phyloP scores from a whole-genome alignment of 2,797 vertebrate genomes.

The Pitangus sulphuratus region DNA sequence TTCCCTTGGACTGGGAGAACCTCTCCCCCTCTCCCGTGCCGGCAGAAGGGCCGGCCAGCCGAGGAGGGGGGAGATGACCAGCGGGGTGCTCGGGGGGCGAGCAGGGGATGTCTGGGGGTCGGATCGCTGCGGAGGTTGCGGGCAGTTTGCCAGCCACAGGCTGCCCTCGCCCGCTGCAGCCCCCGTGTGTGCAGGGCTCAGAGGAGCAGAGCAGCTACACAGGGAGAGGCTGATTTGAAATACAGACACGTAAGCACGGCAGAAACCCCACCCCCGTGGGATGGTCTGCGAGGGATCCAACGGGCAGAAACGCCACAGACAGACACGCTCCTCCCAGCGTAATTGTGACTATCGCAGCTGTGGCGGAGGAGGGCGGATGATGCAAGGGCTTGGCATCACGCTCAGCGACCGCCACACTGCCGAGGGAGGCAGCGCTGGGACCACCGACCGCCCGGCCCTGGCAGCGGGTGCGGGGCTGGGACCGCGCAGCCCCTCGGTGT shows the following conservation, averaged over 20 bases:
- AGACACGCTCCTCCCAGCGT: conserved; percentile 10
- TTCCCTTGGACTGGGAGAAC: background rate
- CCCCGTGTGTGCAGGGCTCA: rapidly evolving
- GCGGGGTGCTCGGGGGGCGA: background rate
- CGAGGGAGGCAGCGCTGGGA: background rate
- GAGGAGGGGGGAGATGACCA: rapidly evolving
- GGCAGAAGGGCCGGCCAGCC: rapidly evolving
- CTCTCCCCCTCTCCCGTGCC: rapidly evolving
- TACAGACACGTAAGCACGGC: conserved; percentile 36
- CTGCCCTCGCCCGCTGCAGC: background rate
- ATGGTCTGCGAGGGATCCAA: background rate
- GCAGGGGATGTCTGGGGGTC: background rate
- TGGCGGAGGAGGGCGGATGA: background rate
- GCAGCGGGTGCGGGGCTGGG: background rate
- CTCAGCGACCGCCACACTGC: background rate
- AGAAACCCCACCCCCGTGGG: conserved; percentile 20
- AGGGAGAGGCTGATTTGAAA: background rate
- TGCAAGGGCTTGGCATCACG: background rate
- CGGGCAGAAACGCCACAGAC: background rate
- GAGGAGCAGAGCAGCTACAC: background rate
- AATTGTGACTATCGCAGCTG: conserved; percentile 8
- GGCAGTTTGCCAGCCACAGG: background rate
- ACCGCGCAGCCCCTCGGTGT: too few relatives aligned
- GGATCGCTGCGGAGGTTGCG: background rate
- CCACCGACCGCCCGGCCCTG: background rate